Conservation (phyloP, 2,888 invertebrate genomes). For the Brachyptera putata region DNA sequence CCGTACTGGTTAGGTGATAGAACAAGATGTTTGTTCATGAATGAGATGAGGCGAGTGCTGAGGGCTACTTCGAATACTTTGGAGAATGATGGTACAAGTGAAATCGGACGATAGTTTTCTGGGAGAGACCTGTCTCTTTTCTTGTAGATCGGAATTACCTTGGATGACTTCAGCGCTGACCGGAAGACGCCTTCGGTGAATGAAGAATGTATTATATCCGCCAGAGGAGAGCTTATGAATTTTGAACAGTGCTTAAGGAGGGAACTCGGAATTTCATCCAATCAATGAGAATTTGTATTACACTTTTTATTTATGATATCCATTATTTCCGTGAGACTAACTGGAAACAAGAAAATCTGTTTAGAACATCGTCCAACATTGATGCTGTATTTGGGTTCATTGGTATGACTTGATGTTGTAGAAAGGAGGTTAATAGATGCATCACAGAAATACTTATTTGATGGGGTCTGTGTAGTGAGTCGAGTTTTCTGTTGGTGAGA, state of each 20-base stretch:
- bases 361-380: too few species aligned
- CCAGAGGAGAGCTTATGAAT: not conserved
- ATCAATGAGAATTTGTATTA: not conserved
- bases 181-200: not conserved
- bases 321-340: not conserved
- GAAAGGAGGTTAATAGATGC: too few species aligned
- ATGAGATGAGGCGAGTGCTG: not conserved
- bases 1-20: too few species aligned
- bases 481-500: too few species aligned
- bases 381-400: too few species aligned
- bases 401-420: too few species aligned
- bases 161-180: not conserved
- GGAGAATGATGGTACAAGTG: not conserved
- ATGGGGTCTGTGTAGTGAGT: too few species aligned
- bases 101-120: conserved; percentile 7
- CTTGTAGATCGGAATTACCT: not conserved
- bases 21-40: too few species aligned
- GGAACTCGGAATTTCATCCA: not conserved
- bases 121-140: conserved; percentile 1
- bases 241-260: not conserved
- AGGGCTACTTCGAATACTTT: not conserved
- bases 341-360: too few species aligned
- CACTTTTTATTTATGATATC: too few species aligned
- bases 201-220: not conserved
- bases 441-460: too few species aligned